Evolutionary conservation across 2,113 vertebrate species (phyloP).

Genomic region (Pseudorasbora parva): DNA sequence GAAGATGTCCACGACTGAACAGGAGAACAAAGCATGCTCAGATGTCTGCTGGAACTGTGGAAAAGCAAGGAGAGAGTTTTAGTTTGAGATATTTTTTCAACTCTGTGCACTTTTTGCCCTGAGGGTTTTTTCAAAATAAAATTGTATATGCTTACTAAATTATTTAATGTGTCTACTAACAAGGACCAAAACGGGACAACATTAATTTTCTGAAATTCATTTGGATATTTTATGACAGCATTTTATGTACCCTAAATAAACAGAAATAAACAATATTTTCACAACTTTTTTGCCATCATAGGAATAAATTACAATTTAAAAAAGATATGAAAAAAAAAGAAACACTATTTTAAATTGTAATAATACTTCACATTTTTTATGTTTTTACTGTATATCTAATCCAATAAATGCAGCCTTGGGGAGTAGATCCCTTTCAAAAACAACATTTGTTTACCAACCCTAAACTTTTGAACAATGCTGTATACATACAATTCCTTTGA

Average conservation of each 20-base stretch:
- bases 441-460: not conserved
- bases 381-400: not conserved
- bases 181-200: too few species aligned
- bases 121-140: too few species aligned
- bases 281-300: not conserved
- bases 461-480: not conserved
- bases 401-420: not conserved
- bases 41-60: constrained; percentile 95
- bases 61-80: constrained; percentile 6
- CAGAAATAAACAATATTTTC: not conserved
- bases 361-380: not conserved
- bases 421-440: not conserved
- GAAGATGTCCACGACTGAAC: constrained; percentile 98
- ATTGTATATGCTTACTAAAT: too few species aligned
- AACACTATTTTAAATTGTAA: not conserved
- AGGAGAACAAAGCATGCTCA: constrained; percentile 95
- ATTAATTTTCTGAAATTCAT: not conserved
- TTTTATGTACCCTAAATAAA: not conserved
- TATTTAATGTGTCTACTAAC: too few species aligned
- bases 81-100: not conserved
- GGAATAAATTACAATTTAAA: not conserved
- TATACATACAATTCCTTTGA: too few species aligned
- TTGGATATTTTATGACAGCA: not conserved
- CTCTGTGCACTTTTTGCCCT: not conserved
- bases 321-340: not conserved